Evolutionary conservation across 2,797 vertebrate species (phyloP), one percentile per base, ranked within the genome.

Genomic region (Antrozous pallidus): DNA sequence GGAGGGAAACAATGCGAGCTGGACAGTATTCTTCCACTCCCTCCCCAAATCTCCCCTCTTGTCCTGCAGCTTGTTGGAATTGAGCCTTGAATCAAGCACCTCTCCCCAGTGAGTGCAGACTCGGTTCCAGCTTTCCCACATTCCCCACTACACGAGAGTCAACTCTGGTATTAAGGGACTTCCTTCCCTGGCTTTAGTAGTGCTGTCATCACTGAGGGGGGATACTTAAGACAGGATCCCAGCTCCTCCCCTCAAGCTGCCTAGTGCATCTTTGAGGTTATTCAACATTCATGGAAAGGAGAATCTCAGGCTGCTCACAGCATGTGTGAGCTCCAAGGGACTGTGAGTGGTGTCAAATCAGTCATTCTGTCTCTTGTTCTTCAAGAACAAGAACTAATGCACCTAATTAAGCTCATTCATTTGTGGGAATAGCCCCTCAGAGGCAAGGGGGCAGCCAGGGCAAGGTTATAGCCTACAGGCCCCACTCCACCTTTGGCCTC

Each of bases 151-250:
- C 40, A 10, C 20, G 7, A 18, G 65, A 47, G 40, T 36, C 38
- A 33, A 26, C 54, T 77, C 12, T 2, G n/a, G 8, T 28, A 20
- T 33, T 17, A 22, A 0, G 6, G 63, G 28, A 22, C 31, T 18
- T 1, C 51, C 49, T 42, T 42, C 42, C 74, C 61, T 70, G 63
- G 45, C 70, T 20, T 67, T 47, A 36, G 82, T 51, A 42, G 14
- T 2, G 1, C 51, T 81, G 0, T 42, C 33, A 70, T 71, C 36
- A 28, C 77, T n/a, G 85, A 58, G 24, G 33, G 61, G 49, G 18
- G 28, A 82, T 31, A 18, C 18, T 70, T 61, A n/a, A 77, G 22
- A 63, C 40, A 10, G 17, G 24, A 45, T 5, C 54, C 38, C 42
- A 8, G 9, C 38, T 45, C n/a, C 69, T 38, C 26, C 4, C 79